Conservation (phyloP, 2,888 invertebrate species). For the Trimorus sp. region DNA sequence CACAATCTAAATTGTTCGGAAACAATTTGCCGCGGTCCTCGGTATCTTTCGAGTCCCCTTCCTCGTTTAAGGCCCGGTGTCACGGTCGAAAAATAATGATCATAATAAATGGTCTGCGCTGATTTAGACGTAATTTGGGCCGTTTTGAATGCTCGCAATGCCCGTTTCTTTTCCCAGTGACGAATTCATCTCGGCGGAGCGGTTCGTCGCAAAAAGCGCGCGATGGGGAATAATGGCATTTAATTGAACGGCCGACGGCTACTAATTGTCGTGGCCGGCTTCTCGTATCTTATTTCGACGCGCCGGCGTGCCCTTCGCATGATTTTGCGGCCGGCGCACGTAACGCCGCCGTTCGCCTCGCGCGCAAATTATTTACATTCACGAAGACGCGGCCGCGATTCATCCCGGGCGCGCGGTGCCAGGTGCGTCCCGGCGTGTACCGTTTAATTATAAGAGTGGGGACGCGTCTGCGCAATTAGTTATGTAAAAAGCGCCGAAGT, state of each 20-base stretch:
- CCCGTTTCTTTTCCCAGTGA: constrained; percentile 17
- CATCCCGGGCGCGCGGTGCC: constrained; percentile 13
- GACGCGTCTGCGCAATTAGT: constrained; percentile 49
- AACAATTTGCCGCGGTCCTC: no score
- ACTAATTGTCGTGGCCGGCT: constrained; percentile 56
- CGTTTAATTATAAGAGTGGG: constrained; percentile 54
- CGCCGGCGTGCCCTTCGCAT: constrained; percentile 30
- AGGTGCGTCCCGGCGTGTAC: constrained; percentile 47
- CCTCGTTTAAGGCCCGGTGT: not conserved
- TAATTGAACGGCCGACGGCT: constrained; percentile 52
- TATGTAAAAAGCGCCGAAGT: constrained; percentile 42
- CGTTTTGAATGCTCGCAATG: no score
- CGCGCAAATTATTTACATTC: constrained; percentile 55
- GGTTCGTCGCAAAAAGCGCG: constrained; percentile 17
- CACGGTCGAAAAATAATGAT: no score
- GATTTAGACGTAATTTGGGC: no score
- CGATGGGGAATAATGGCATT: constrained; percentile 45
- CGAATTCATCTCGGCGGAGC: constrained; percentile 11
- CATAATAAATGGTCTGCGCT: no score
- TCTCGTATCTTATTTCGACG: constrained; percentile 52
- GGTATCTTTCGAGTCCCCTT: no score
- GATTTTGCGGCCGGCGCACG: constrained; percentile 37
- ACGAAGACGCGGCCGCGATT: constrained; percentile 42
- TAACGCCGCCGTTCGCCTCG: constrained; percentile 14
- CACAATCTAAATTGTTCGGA: no score